Conservation (phyloP, 1,140 invertebrate genomes). For the Drosophila equinoxialis region DNA sequence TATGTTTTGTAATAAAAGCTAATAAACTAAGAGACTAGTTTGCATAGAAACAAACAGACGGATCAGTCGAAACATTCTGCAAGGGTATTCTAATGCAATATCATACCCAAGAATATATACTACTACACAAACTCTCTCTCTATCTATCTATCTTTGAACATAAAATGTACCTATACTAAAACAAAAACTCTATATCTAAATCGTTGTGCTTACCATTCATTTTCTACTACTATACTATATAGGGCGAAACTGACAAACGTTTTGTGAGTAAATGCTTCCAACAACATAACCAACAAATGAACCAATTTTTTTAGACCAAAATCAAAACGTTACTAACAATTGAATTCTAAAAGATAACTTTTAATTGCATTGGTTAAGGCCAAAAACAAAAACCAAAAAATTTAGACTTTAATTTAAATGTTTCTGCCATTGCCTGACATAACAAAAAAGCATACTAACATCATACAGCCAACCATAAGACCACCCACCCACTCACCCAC, state of each 20-base stretch:
- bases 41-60: too few species aligned
- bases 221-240: slow-evolving; percentile 72
- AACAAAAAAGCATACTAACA: slow-evolving; percentile 35
- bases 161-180: slow-evolving; percentile 71
- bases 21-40: too few species aligned
- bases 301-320: slow-evolving; percentile 45
- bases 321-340: slow-evolving; percentile 64
- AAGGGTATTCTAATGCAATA: slow-evolving; percentile 20
- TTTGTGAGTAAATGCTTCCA: slow-evolving; percentile 83
- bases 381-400: slow-evolving; percentile 8
- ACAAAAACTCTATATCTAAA: slow-evolving; percentile 77
- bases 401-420: slow-evolving; percentile 62
- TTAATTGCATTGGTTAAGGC: slow-evolving; percentile 37
- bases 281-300: slow-evolving; percentile 65
- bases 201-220: slow-evolving; percentile 82
- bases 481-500: slow-evolving; percentile 12
- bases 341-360: slow-evolving; percentile 39
- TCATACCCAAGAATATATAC: slow-evolving; percentile 1
- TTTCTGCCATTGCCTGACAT: slow-evolving; percentile 58
- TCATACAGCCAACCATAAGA: background rate
- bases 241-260: slow-evolving; percentile 83
- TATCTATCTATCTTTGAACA: slow-evolving; percentile 8
- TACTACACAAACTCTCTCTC: background rate
- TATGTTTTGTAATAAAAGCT: too few species aligned
- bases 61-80: too few species aligned